Evolutionary conservation across 1,140 invertebrate species (phyloP).

Genomic region (Leptinotarsa lineolata): DNA sequence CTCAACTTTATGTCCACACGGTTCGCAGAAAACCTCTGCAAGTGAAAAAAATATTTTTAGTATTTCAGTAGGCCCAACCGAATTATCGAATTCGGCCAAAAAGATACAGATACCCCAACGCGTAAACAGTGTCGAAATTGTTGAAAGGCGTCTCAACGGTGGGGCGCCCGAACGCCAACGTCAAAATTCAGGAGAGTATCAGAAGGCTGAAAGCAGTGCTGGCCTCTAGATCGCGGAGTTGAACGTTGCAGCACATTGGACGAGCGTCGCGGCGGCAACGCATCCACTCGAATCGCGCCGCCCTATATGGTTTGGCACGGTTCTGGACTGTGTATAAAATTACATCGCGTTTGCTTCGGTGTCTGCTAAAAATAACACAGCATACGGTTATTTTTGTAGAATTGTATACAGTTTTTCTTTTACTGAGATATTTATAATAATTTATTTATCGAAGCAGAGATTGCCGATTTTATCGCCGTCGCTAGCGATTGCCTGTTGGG

Average conservation of each 20-base stretch:
- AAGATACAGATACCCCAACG: conserved; percentile 7
- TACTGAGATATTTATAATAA: conserved; percentile 41
- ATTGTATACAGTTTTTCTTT: conserved; percentile 52
- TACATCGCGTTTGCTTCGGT: conserved; percentile 56
- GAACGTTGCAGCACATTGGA: conserved; percentile 17
- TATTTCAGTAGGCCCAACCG: neutral
- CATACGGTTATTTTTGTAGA: conserved; percentile 54
- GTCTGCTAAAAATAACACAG: conserved; percentile 54
- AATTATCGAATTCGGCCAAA: neutral
- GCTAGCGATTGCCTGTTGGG: too few relatives aligned
- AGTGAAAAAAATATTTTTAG: neutral
- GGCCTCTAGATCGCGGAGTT: conserved; percentile 9
- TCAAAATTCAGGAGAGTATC: conserved; percentile 6
- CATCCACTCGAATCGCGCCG: conserved; percentile 46
- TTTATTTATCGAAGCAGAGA: conserved; percentile 25
- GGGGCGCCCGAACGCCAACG: neutral
- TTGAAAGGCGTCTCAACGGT: neutral
- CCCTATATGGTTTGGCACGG: conserved; percentile 57
- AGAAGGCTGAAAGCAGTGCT: conserved; percentile 7
- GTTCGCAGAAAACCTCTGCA: too few relatives aligned
- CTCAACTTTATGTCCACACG: too few relatives aligned
- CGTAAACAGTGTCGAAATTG: conserved; percentile 2
- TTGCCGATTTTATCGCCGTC: neutral
- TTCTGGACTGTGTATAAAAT: conserved; percentile 55
- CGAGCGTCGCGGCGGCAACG: conserved; percentile 37